Conservation (phyloP, 2,113 vertebrate species). For the Catharus minimus region DNA sequence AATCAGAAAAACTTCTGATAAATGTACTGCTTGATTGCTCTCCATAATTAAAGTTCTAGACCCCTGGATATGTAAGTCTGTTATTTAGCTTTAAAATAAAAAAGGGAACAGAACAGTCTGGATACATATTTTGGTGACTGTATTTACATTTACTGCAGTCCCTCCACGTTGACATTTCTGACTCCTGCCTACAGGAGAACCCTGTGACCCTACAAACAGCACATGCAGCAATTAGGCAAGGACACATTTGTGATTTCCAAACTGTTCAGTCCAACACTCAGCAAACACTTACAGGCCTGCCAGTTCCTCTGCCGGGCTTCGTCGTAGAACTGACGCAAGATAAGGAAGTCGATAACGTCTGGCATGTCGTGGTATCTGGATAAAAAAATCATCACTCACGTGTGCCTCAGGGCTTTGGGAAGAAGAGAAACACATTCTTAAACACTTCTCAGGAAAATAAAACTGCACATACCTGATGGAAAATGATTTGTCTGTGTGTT, state of each 20-base stretch:
- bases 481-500: constrained; percentile 89
- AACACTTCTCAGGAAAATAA: not conserved
- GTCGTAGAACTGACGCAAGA: constrained; percentile 92
- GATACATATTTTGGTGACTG: not conserved
- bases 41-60: not conserved
- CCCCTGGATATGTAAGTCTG: fast-evolving
- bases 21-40: not conserved
- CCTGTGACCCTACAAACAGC: not conserved
- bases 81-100: not conserved
- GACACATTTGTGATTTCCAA: not conserved
- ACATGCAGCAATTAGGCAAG: not conserved
- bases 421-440: not conserved
- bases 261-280: not conserved
- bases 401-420: not conserved
- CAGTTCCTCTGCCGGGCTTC: constrained; percentile 91
- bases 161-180: not conserved
- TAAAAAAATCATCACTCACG: not conserved
- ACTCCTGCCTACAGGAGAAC: not conserved
- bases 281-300: constrained; percentile 84
- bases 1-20: not conserved
- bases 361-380: constrained; percentile 97
- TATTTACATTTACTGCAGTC: not conserved
- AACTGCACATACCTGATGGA: constrained; percentile 86
- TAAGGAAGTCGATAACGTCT: constrained; percentile 96
- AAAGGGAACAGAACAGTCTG: not conserved